A percentile compares a stretch with the other conserved stretches of the same genome.
Conservation (phyloP, 2,797 vertebrate species). For the Dendrocincla tyrannina region DNA sequence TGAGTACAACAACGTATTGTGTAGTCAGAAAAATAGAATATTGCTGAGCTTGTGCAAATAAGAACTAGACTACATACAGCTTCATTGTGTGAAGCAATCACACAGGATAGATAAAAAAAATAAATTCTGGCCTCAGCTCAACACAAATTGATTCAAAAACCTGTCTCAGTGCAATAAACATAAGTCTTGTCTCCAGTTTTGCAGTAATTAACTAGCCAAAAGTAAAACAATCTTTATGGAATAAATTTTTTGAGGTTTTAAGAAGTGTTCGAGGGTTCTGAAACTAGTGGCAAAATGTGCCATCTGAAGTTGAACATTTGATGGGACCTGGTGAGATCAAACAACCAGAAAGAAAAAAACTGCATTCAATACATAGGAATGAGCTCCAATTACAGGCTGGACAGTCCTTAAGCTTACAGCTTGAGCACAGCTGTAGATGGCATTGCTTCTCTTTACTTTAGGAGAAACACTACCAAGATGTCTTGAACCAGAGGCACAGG, state of each 20-base stretch:
- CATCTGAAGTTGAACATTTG: neutral
- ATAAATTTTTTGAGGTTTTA: neutral
- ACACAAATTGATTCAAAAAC: conserved; percentile 25
- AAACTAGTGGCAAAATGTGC: neutral
- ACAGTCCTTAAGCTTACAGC: neutral
- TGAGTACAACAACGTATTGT: neutral
- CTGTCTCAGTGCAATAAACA: neutral
- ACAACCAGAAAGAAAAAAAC: neutral
- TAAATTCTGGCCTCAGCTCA: neutral
- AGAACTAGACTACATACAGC: neutral
- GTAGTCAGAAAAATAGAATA: neutral
- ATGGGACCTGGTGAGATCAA: conserved; percentile 44
- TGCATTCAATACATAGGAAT: neutral
- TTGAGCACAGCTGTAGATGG: conserved; percentile 2
- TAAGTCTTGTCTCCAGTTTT: neutral
- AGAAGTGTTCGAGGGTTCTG: neutral
- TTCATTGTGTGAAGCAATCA: conserved; percentile 4
- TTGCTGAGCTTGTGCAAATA: neutral
- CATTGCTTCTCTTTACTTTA: neutral
- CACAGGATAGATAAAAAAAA: neutral
- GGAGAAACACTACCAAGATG: neutral
- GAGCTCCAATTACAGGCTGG: conserved; percentile 11
- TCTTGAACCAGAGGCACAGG: neutral
- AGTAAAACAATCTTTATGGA: neutral
- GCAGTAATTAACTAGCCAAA: conserved; percentile 1